phyloP scores from a whole-genome alignment of 2,113 vertebrate genomes.

The Pipa parva region DNA sequence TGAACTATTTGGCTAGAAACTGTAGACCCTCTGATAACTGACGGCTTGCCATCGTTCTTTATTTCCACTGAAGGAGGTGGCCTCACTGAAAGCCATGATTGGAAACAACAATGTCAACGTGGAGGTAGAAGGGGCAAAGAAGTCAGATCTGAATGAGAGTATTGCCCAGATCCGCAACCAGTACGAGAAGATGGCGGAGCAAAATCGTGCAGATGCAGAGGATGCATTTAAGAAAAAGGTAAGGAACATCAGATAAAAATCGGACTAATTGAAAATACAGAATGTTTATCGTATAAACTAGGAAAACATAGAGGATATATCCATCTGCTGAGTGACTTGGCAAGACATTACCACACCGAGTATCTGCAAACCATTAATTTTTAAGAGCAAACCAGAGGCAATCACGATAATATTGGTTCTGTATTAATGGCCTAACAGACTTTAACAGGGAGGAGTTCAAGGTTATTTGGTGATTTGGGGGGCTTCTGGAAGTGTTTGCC shows the following conservation, averaged over 20 bases:
- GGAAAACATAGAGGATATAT: too few relatives aligned
- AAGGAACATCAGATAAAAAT: background rate
- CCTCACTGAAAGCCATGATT: conserved; percentile 58
- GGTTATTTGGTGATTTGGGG: too few relatives aligned
- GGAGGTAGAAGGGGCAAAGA: conserved; percentile 58
- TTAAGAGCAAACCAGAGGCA: background rate
- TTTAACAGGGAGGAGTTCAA: too few relatives aligned
- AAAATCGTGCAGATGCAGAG: conserved; percentile 65
- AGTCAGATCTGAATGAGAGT: conserved; percentile 61
- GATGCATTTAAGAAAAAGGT: conserved; percentile 68
- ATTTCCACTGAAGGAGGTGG: conserved; percentile 59
- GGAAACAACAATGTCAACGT: conserved; percentile 58
- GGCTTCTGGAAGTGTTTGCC: too few relatives aligned
- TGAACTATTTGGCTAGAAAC: too few relatives aligned
- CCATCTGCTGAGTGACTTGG: too few relatives aligned
- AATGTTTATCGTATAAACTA: too few relatives aligned
- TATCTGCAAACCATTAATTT: too few relatives aligned
- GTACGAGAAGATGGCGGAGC: conserved; percentile 65
- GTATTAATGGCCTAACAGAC: too few relatives aligned
- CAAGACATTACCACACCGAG: too few relatives aligned
- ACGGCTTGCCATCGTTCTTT: background rate
- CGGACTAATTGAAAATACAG: too few relatives aligned
- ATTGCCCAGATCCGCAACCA: conserved; percentile 62
- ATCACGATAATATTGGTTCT: too few relatives aligned
- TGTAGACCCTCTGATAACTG: background rate